Base-by-base conservation (phyloP, 2,888 invertebrate genomes). In the Nematopogon swammerdamellus region DNA sequence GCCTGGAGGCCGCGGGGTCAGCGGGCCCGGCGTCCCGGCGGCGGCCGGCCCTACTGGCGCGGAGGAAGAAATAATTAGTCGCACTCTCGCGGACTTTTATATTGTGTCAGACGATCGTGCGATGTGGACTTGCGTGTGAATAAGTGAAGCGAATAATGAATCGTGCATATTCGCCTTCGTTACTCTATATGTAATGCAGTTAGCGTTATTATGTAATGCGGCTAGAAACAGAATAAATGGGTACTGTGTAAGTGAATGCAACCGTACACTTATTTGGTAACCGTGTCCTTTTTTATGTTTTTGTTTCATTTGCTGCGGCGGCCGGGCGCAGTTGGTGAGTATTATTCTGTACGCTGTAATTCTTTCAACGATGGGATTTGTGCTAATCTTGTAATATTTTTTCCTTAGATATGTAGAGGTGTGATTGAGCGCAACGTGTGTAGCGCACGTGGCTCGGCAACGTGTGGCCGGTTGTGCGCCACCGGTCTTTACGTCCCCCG, bases 201-300 rank as follows among this genome's bases (percentile, higher is more conserved):
- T n/a, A n/a, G n/a, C n/a, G n/a, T n/a, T n/a, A n/a, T n/a, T n/a
- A n/a, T n/a, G n/a, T n/a, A n/a, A n/a, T n/a, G 25, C 25, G 4
- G 6, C 62, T 69, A 61, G 63, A 67, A 58, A 68, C 67, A 70
- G 67, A 73, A 72, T 74, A 71, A 71, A 67, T 63, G 64, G 65
- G 62, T 67, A 67, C 68, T 70, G 68, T 65, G 66, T 66, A 8
- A 6, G 25, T 25, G 25, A 25, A 25, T n/a, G n/a, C n/a, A n/a
- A n/a, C n/a, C n/a, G n/a, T n/a, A n/a, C n/a, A n/a, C n/a, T 25
- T 25, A 25, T 6, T 25, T 25, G 4, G 25, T 25, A 25, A 25
- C 25, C 8, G 8, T 25, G 25, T 25, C 25, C 25, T 25, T 25
- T n/a, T n/a, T 25, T 6, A 25, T 6, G 5, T 8, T 25, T 25